Evolutionary conservation across 2,888 invertebrate species (phyloP), one percentile per base, ranked within the genome.

Genomic region (Chirona hameri): DNA sequence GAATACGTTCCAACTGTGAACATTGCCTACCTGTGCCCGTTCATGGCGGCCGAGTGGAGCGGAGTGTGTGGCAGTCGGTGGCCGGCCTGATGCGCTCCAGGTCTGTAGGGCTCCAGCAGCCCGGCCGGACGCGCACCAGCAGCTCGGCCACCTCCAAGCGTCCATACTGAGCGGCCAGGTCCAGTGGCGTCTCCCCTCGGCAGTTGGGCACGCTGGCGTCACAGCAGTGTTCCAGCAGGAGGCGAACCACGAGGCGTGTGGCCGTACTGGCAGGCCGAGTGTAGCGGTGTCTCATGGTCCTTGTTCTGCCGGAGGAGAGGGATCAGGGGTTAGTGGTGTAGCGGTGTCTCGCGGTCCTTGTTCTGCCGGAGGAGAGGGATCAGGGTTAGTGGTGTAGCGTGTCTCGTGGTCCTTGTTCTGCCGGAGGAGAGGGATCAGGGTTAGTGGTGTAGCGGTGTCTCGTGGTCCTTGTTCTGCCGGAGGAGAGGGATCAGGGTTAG

Each of bases 241-340:
- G 92, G 80, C 92, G 92, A 82, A 97, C 93, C 80, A 96, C 95
- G 83, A n/a, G 92, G 92, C 82, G 93, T 94, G 89, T 96, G 95
- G 15, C 97, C 97, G 88, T 96, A 97, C 88, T 97, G 96, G 48
- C 97, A 94, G 7, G 97, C 97, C 88, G 95, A 95, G 87, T 97
- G 95, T 86, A 98, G 90, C 18, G 97, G 95, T 79, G 97, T 97
- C 88, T 98, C 97, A 87, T 94, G 94, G 88, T 84, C 94, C 87
- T 93, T 92, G 82, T 95, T 95, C 96, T 94, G 90, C 79, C 89
- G 89, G 84, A 83, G 85, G 85, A 85, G 83, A 82, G 83, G 21
- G 31, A 27, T 65, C 27, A 65, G 27, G 24, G 57, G 81, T 10
- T 10, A 27, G 48, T n/a, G 14, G 31, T 14, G 79, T 39, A n/a